Base-by-base conservation (phyloP, 2,888 invertebrate genomes). In the Dastarcus helophoroides region DNA sequence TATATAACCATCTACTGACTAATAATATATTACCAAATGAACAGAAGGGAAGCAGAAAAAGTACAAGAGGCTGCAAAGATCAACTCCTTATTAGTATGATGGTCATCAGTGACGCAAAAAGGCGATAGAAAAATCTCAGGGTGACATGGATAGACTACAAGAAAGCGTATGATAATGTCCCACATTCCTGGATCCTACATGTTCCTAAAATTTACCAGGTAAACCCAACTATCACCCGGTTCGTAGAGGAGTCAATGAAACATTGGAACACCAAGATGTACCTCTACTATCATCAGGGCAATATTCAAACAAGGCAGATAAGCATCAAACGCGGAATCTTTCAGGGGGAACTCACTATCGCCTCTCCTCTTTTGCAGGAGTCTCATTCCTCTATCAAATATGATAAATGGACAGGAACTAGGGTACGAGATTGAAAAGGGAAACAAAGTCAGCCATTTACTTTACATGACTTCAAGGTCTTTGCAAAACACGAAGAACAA, bases 381-480 rank as follows among this genome's bases (percentile, higher is more conserved):
- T 5, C 7, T 40, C 5, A 32, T 35, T 14, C 35, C 37, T n/a
- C 32, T 39, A 7, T 27, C 33, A 8, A 10, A 10, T 9, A 22
- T 36, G 8, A 27, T 40, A 3, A 40, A 34, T 13, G 21, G 14
- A 14, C 29, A 22, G 10, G 12, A 26, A 17, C 14, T 19, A 10
- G 33, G 27, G 2, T 33, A 33, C 22, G 9, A 16, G n/a, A 14
- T 37, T 7, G 26, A 32, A 31, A 25, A 12, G 7, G 10, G 11
- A 21, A 26, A 14, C 4, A 31, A 26, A 31, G 23, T 38, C 39
- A 45, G 19, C 33, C 38, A 2, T 26, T 45, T 6, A 41, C 42
- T 14, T 36, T 41, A 35, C 40, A 44, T 27, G 42, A 44, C 16
- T 14, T 44, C 9, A 30, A 32, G 10, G 10, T 37, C 7, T 29